Percentiles rank a stretch among this genome's conserved stretches.
phyloP scores from a whole-genome alignment of 2,888 invertebrate species.

The Trisateles emortualis region DNA sequence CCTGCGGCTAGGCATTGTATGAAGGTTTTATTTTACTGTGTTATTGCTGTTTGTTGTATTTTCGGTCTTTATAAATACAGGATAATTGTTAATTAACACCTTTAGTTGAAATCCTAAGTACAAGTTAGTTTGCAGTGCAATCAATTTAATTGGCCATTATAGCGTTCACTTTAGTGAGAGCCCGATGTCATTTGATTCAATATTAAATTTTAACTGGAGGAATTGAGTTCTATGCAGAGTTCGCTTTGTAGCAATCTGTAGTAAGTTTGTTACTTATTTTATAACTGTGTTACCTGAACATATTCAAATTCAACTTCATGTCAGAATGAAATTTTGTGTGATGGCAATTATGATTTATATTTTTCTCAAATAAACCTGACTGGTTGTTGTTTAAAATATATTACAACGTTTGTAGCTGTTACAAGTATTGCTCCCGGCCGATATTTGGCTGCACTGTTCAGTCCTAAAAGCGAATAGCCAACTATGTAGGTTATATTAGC shows the following conservation, averaged over 20 bases:
- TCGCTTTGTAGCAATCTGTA: slow-evolving; percentile 1
- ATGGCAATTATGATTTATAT: neutral
- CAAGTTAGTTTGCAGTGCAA: slow-evolving; percentile 49
- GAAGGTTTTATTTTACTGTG: neutral
- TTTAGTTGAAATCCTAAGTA: slow-evolving; percentile 33
- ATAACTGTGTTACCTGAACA: neutral
- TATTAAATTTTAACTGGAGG: slow-evolving; percentile 49
- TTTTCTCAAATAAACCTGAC: too few species aligned
- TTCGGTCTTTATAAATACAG: too few species aligned
- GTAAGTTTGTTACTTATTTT: neutral
- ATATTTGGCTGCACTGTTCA: too few species aligned
- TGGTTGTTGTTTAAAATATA: too few species aligned
- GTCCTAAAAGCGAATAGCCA: too few species aligned
- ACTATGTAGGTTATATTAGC: too few species aligned
- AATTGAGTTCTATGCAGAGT: slow-evolving; percentile 38
- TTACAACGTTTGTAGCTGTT: neutral
- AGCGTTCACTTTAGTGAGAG: slow-evolving; percentile 25
- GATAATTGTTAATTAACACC: slow-evolving; percentile 41
- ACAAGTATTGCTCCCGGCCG: too few species aligned
- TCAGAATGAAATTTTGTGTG: neutral
- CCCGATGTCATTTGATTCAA: slow-evolving; percentile 48
- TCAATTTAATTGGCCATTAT: slow-evolving; percentile 54
- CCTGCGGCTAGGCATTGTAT: neutral
- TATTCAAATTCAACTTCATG: neutral
- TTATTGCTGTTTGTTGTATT: neutral